Base-by-base conservation (phyloP, 2,797 vertebrate genomes). In the Hozukius guyotensis region DNA sequence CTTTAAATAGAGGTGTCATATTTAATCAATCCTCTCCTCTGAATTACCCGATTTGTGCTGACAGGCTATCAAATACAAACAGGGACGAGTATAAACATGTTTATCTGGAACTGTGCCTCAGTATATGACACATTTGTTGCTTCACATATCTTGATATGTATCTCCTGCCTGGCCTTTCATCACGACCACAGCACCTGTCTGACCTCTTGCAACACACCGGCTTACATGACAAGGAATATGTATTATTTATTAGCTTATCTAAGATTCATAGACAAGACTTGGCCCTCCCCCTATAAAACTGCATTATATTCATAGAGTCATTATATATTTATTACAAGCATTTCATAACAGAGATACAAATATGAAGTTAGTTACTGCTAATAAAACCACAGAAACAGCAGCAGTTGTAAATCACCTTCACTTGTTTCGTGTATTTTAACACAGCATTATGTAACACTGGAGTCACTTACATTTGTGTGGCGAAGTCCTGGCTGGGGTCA, bases 401-500 rank as follows among this genome's bases (percentile, higher is more conserved):
- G 25, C 25, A 71, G 75, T 31, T 67, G 20, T 60, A 60, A 67
- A 83, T 64, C 42, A 72, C 61, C 46, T 14, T 55, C 20, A 42
- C 74, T 67, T 84, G 70, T 77, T 68, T 55, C 70, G 31, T 62
- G 52, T 24, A 2, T 57, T 78, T 2, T 38, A 27, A 60, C 57
- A 49, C 57, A 62, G 63, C 42, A 25, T 89, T 73, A 81, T 22
- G 63, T 66, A 82, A 89, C 66, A 32, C 22, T 13, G 38, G 53
- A 63, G 42, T 89, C 81, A 90, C 97, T 97, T 96, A 99, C 99
- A 99, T 99, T 91, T 99, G 99, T 70, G 99, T 99, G 87, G 96
- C 97, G 84, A 99, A 99, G 93, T 99, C 99, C 90, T 98, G 98
- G 0, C 97, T 97, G 84, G 99, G 99, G 93, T 99, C 98, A 63